A percentile compares a stretch with the other conserved stretches of the same genome.
phyloP scores from a whole-genome alignment of 1,140 invertebrate genomes.

The Branchinecta lindahli region DNA sequence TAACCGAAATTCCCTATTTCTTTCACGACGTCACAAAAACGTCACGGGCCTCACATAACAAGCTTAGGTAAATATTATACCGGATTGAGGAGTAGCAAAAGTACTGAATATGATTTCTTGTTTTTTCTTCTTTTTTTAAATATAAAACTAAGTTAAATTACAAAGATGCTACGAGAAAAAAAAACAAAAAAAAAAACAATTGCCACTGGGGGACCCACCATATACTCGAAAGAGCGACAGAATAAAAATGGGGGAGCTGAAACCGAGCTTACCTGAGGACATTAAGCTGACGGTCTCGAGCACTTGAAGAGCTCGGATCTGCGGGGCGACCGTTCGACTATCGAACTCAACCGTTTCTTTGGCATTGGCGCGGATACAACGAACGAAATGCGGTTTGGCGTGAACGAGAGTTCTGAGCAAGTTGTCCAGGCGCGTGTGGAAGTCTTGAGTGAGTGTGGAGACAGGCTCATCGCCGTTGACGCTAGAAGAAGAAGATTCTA shows the following conservation, averaged over 20 bases:
- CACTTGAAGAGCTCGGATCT: slow-evolving; percentile 80
- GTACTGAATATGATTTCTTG: too few species aligned
- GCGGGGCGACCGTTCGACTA: slow-evolving; percentile 55
- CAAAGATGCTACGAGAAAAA: too few species aligned
- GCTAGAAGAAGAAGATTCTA: slow-evolving; percentile 29
- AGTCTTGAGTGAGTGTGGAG: slow-evolving; percentile 83
- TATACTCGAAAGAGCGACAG: neutral
- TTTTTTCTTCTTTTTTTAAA: too few species aligned
- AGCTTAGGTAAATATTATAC: too few species aligned
- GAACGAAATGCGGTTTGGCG: slow-evolving; percentile 80
- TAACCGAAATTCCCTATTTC: too few species aligned
- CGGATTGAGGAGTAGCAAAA: too few species aligned
- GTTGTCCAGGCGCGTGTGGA: slow-evolving; percentile 82
- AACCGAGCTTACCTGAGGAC: slow-evolving; percentile 40
- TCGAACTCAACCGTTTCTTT: slow-evolving; percentile 62
- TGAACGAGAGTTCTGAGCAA: slow-evolving; percentile 75
- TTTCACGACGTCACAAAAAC: too few species aligned
- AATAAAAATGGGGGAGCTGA: neutral
- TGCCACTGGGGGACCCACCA: too few species aligned
- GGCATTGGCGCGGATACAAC: slow-evolving; percentile 72
- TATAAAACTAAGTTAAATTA: too few species aligned
- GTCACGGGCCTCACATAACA: too few species aligned
- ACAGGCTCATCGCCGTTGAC: slow-evolving; percentile 73
- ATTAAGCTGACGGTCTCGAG: slow-evolving; percentile 86
- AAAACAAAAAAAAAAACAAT: too few species aligned